A percentile compares a stretch with the other conserved stretches of the same genome.
phyloP scores from a whole-genome alignment of 1,140 invertebrate genomes.

The Linepithema humile region DNA sequence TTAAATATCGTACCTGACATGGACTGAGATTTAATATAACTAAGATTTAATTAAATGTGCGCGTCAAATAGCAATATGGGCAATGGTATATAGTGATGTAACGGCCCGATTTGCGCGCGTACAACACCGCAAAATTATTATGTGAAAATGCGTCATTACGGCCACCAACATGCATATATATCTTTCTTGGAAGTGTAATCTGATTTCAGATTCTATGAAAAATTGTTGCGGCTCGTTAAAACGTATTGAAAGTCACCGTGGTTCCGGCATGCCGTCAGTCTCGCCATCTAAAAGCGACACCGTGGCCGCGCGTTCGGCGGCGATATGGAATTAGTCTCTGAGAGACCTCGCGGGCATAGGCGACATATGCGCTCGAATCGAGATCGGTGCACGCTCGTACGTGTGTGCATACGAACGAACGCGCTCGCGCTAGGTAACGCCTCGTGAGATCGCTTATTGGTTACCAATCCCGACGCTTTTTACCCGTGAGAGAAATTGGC shows the following conservation, averaged over 20 bases:
- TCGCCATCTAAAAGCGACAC: conserved; percentile 40
- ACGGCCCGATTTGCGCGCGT: not conserved
- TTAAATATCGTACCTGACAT: too few species aligned
- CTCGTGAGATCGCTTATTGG: conserved; percentile 71
- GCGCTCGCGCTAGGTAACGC: conserved; percentile 61
- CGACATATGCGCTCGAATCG: conserved; percentile 41
- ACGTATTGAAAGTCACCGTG: conserved; percentile 45
- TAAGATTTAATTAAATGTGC: not conserved
- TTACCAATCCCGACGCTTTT: conserved; percentile 65
- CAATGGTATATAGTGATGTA: not conserved
- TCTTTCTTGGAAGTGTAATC: conserved; percentile 46
- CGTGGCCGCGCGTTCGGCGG: conserved; percentile 17
- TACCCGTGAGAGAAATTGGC: conserved; percentile 68
- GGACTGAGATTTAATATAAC: too few species aligned
- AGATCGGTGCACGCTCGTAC: not conserved
- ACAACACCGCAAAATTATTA: conserved; percentile 25
- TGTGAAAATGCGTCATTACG: conserved; percentile 29
- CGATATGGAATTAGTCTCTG: conserved; percentile 50
- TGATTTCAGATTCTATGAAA: conserved; percentile 30
- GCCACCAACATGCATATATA: not conserved
- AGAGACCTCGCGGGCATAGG: conserved; percentile 30
- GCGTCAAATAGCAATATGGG: not conserved
- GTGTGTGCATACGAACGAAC: conserved; percentile 9
- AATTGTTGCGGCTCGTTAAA: conserved; percentile 32
- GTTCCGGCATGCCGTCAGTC: conserved; percentile 49